phyloP scores from a whole-genome alignment of 2,797 vertebrate genomes.

The Lepilemur ruficaudatus region DNA sequence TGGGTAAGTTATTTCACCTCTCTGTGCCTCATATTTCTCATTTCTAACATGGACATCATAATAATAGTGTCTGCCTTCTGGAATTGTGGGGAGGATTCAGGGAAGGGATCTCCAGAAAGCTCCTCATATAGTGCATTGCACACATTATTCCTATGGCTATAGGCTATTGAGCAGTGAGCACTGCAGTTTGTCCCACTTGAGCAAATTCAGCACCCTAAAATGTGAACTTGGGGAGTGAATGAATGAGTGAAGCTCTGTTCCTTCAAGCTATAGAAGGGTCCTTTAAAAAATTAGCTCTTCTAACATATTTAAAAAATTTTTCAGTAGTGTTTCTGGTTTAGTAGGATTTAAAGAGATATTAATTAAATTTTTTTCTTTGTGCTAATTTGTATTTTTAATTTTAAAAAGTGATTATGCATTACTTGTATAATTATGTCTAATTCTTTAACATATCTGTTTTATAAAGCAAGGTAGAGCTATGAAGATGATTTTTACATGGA shows the following conservation, averaged over 20 bases:
- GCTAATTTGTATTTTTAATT: constrained; percentile 6
- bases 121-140: background rate
- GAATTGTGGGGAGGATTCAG: background rate
- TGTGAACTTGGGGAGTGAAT: background rate
- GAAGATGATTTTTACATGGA: background rate
- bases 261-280: background rate
- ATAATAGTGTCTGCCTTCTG: background rate
- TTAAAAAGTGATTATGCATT: background rate
- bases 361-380: background rate
- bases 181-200: background rate
- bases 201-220: background rate
- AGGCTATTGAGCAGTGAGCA: background rate
- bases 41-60: background rate
- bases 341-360: background rate
- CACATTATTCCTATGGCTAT: background rate
- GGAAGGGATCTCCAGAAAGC: background rate
- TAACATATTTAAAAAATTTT: background rate
- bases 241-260: background rate
- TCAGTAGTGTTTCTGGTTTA: background rate
- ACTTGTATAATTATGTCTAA: background rate
- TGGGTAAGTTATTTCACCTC: background rate
- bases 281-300: background rate
- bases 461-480: background rate
- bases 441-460: background rate
- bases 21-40: background rate